A percentile compares a stretch with the other conserved stretches of the same genome.
Evolutionary conservation across 64 coral and sea anemone species (phyloP).

Genomic region (Montipora efflorescens): DNA sequence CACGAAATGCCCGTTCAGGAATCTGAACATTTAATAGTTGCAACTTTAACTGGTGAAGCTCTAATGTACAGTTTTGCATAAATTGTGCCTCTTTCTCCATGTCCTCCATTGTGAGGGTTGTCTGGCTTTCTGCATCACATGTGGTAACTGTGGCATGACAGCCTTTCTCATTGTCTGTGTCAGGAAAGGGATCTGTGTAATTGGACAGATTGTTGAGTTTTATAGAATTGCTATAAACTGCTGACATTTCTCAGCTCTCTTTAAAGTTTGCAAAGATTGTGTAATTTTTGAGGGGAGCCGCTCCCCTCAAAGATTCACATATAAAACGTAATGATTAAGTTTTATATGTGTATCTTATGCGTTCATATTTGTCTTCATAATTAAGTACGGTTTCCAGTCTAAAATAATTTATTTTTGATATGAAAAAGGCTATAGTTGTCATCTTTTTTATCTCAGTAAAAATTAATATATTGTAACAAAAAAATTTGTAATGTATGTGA

Average conservation of each 20-base stretch:
- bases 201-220: constrained; percentile 5
- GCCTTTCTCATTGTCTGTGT: constrained; percentile 23
- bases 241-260: background rate
- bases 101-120: background rate
- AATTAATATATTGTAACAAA: background rate
- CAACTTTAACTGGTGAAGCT: constrained; percentile 41
- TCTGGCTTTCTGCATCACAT: constrained; percentile 1
- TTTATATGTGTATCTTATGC: background rate
- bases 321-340: background rate
- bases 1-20: background rate
- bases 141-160: background rate
- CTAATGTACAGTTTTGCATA: constrained; percentile 55
- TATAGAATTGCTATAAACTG: background rate
- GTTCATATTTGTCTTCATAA: background rate
- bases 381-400: background rate
- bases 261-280: background rate
- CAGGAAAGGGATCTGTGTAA: background rate
- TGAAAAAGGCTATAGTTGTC: background rate
- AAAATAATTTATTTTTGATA: background rate
- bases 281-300: background rate
- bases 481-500: background rate
- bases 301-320: background rate
- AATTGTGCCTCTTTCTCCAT: constrained; percentile 48
- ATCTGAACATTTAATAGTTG: constrained; percentile 36
- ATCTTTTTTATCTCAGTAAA: background rate